Evolutionary conservation across 2,113 vertebrate genomes (phyloP).

Genomic region (Lipotes vexillifer): DNA sequence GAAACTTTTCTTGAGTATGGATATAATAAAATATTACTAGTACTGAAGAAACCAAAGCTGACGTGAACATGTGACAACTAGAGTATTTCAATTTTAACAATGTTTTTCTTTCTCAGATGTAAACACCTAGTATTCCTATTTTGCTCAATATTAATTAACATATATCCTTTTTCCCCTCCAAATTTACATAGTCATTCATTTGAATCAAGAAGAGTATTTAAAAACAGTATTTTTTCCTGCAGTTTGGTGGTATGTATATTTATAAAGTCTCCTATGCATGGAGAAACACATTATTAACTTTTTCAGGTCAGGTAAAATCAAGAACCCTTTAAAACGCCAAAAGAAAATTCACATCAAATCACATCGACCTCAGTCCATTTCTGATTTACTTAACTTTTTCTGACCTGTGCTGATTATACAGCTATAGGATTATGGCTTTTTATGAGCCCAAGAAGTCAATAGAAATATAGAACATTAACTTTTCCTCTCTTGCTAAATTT

Average conservation of each 20-base stretch:
- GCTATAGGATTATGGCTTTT: not conserved
- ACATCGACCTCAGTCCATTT: not conserved
- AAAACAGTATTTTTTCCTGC: not conserved
- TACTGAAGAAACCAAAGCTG: not conserved
- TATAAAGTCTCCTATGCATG: not conserved
- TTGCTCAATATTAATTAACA: not conserved
- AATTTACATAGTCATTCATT: not conserved
- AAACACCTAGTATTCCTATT: not conserved
- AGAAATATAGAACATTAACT: not conserved
- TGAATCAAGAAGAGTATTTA: not conserved
- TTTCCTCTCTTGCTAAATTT: not conserved
- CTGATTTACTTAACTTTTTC: not conserved
- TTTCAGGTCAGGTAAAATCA: not conserved
- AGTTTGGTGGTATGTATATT: not conserved
- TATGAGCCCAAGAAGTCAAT: not conserved
- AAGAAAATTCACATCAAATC: not conserved
- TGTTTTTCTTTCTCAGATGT: not conserved
- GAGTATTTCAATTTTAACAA: not conserved
- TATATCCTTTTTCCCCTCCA: not conserved
- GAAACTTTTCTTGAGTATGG: not conserved
- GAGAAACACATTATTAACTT: not conserved
- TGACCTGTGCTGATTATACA: conserved; percentile 1
- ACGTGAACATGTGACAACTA: not conserved
- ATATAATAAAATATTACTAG: not conserved
- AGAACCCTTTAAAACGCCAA: not conserved